Evolutionary conservation across 1,140 invertebrate species (phyloP).

Genomic region (Aphelenchoides fujianensis): DNA sequence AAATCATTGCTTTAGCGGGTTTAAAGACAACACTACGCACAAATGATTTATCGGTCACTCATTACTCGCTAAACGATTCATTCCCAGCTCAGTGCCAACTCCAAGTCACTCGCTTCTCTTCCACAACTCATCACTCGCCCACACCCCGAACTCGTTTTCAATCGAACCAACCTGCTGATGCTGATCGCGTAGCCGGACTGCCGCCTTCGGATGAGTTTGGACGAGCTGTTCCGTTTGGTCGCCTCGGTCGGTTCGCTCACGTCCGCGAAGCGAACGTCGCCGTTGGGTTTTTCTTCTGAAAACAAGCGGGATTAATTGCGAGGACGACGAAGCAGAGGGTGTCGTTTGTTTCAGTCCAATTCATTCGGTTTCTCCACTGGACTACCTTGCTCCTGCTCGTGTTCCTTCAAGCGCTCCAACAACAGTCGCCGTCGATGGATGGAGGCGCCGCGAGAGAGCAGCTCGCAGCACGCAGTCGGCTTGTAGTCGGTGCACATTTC

Average conservation of each 20-base stretch:
- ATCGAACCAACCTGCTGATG: constrained; percentile 55
- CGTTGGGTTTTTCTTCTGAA: constrained; percentile 55
- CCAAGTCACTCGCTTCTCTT: too few relatives aligned
- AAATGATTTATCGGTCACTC: too few relatives aligned
- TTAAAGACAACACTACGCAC: too few relatives aligned
- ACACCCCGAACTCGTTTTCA: too few relatives aligned
- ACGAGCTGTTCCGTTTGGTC: constrained; percentile 25
- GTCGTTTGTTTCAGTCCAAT: not conserved
- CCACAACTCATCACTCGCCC: too few relatives aligned
- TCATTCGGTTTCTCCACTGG: not conserved
- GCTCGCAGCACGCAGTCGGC: not conserved
- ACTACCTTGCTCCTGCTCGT: not conserved
- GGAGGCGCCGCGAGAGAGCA: not conserved
- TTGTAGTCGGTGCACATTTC: constrained; percentile 16
- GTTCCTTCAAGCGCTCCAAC: not conserved
- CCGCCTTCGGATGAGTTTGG: constrained; percentile 45
- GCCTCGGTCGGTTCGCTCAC: constrained; percentile 16
- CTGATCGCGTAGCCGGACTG: constrained; percentile 61
- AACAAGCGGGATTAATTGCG: constrained; percentile 24
- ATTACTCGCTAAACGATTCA: too few relatives aligned
- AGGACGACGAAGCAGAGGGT: not conserved
- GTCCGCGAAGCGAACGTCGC: constrained; percentile 48
- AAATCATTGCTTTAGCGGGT: too few relatives aligned
- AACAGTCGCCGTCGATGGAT: not conserved
- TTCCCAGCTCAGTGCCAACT: too few relatives aligned